These are phyloP conservation scores for Macrobrachium nipponense DNA, from an alignment of 1,140 invertebrate genomes.

Conservation along the genomic window DNA sequence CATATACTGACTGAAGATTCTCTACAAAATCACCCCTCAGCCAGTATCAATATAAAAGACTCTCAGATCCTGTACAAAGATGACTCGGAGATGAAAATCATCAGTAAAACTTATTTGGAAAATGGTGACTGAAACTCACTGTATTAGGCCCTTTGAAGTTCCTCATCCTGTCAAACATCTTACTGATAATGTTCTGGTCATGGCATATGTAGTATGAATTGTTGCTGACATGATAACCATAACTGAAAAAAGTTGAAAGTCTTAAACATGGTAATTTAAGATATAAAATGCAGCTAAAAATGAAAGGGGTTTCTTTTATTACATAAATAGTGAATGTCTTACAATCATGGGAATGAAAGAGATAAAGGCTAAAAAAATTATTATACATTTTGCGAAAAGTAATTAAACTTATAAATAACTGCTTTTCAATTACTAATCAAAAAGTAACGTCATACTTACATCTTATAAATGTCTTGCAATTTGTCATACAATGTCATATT, in stretches of 20 bases:
- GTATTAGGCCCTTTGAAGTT: constrained; percentile 75
- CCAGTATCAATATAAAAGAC: too few relatives aligned
- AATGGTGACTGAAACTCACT: constrained; percentile 31
- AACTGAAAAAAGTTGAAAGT: constrained; percentile 67
- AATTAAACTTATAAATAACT: neutral
- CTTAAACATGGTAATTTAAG: neutral
- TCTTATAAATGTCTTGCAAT: constrained; percentile 82
- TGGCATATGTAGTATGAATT: constrained; percentile 93
- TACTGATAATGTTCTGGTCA: constrained; percentile 77
- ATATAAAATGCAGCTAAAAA: neutral
- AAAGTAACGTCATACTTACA: constrained; percentile 70
- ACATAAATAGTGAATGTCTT: too few relatives aligned
- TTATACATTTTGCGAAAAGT: too few relatives aligned
- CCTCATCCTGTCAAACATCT: constrained; percentile 86
- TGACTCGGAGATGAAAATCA: too few relatives aligned
- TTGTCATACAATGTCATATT: constrained; percentile 79
- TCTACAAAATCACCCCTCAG: too few relatives aligned
- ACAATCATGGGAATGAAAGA: too few relatives aligned
- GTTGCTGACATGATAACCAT: constrained; percentile 86
- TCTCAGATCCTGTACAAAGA: too few relatives aligned
- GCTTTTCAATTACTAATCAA: neutral
- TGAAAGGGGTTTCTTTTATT: too few relatives aligned
- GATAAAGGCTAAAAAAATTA: too few relatives aligned
- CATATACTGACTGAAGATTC: too few relatives aligned
- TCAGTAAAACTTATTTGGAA: too few relatives aligned